These are phyloP conservation scores for Plectropomus leopardus DNA, from an alignment of 2,113 vertebrate species.

Conservation along the genomic window DNA sequence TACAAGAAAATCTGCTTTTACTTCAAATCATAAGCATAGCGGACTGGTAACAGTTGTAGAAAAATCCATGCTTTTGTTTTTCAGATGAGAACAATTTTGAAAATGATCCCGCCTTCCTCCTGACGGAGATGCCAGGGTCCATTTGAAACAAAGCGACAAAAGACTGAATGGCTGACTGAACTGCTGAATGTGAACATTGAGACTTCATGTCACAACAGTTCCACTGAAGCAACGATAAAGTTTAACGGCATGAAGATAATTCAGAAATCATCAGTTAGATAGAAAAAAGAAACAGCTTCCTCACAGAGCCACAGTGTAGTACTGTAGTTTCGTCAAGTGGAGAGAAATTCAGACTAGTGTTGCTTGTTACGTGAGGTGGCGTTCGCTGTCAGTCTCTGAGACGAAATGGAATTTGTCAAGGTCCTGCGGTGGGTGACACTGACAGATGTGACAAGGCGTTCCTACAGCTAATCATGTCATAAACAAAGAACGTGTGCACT, in stretches of 20 bases:
- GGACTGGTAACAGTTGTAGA: no score
- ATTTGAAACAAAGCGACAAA: not conserved
- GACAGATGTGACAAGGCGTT: slow-evolving; percentile 27
- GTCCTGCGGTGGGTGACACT: slow-evolving; percentile 13
- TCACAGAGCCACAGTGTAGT: not conserved
- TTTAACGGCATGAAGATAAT: not conserved
- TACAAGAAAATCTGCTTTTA: not conserved
- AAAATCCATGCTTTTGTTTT: not conserved
- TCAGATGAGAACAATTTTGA: no score
- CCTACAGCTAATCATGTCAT: slow-evolving; percentile 36
- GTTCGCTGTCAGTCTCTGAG: slow-evolving; percentile 2
- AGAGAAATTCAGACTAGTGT: not conserved
- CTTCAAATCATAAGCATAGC: no score
- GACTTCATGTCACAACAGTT: not conserved
- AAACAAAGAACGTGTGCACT: slow-evolving; percentile 15
- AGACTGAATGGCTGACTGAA: not conserved
- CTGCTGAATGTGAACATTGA: not conserved
- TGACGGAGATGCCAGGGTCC: no score
- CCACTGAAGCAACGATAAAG: not conserved
- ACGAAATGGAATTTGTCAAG: slow-evolving; percentile 33
- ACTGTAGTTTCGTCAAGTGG: not conserved
- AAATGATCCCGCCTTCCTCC: no score
- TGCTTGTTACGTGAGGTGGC: not conserved
- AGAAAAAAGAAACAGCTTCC: not conserved
- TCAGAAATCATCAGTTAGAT: not conserved